Evolutionary conservation across 2,888 invertebrate species (phyloP).

Genomic region (Tetanocera ferruginea): DNA sequence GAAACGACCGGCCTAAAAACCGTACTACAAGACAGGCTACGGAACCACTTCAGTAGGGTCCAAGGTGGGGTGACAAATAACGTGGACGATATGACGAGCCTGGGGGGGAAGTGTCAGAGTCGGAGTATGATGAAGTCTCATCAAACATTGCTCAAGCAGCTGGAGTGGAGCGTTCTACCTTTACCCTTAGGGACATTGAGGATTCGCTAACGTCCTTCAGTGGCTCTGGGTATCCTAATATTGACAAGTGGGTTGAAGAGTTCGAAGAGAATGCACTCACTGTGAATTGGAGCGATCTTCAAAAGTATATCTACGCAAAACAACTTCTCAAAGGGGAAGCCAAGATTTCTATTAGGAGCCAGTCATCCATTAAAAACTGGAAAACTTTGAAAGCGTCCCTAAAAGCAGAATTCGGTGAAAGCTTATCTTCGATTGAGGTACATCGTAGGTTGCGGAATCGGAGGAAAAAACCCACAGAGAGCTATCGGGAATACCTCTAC

Average conservation of each 20-base stretch:
- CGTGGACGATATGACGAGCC: not conserved
- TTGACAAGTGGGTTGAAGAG: slow-evolving; percentile 29
- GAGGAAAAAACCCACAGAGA: slow-evolving; percentile 27
- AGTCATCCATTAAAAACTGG: slow-evolving; percentile 31
- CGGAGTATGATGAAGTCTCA: slow-evolving; percentile 2
- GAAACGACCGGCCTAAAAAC: slow-evolving; percentile 20
- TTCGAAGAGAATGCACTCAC: slow-evolving; percentile 32
- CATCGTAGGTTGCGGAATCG: slow-evolving; percentile 23
- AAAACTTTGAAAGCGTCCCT: slow-evolving; percentile 25
- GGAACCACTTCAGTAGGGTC: slow-evolving; percentile 20
- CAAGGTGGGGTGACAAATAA: not conserved
- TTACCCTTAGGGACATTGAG: slow-evolving; percentile 36
- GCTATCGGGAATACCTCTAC: slow-evolving; percentile 34
- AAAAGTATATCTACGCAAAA: slow-evolving; percentile 42
- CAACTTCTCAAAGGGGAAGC: slow-evolving; percentile 42
- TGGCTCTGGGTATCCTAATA: slow-evolving; percentile 12
- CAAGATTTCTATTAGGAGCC: slow-evolving; percentile 36
- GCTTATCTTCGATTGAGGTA: slow-evolving; percentile 10
- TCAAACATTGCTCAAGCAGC: not conserved
- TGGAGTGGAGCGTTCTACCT: not conserved
- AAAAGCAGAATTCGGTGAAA: slow-evolving; percentile 26
- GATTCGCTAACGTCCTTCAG: slow-evolving; percentile 27
- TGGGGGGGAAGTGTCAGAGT: not conserved
- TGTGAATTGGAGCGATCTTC: slow-evolving; percentile 33
- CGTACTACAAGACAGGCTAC: slow-evolving; percentile 21